phyloP scores from a whole-genome alignment of 2,888 invertebrate genomes.

The Cephus nigrinus region DNA sequence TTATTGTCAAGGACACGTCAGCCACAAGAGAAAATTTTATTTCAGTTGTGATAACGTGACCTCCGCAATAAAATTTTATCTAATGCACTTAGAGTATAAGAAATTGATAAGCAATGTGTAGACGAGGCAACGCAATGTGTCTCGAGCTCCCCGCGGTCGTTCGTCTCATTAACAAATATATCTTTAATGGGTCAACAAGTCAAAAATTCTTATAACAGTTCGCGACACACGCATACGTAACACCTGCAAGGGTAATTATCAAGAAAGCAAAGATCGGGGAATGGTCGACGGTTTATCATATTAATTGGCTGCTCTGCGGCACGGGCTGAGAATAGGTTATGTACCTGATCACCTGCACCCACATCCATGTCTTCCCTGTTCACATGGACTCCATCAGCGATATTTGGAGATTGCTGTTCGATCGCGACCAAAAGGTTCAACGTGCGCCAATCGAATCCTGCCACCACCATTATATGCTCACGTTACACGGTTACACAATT shows the following conservation, averaged over 20 bases:
- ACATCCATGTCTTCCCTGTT: conserved; percentile 89
- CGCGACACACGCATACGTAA: neutral
- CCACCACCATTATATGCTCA: conserved; percentile 62
- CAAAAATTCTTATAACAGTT: neutral
- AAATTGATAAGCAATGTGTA: neutral
- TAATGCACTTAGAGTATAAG: neutral
- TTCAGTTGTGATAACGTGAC: neutral
- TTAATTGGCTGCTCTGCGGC: conserved; percentile 61
- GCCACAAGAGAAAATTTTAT: neutral
- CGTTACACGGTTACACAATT: conserved; percentile 41
- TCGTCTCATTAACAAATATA: neutral
- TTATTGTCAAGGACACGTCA: neutral
- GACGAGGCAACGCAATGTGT: neutral
- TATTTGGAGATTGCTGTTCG: conserved; percentile 96
- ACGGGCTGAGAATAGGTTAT: conserved; percentile 61
- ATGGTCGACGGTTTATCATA: neutral
- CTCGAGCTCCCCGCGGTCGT: neutral
- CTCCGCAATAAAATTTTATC: neutral
- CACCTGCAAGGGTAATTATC: conserved; percentile 7
- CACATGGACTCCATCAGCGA: conserved; percentile 93
- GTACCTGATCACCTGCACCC: conserved; percentile 99
- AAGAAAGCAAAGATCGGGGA: conserved; percentile 15
- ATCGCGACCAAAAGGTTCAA: conserved; percentile 98
- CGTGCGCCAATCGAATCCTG: conserved; percentile 99
- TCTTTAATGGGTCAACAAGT: neutral